Conservation (phyloP, 35 echinoderm and acorn worm genomes). For the Amphiura filiformis region DNA sequence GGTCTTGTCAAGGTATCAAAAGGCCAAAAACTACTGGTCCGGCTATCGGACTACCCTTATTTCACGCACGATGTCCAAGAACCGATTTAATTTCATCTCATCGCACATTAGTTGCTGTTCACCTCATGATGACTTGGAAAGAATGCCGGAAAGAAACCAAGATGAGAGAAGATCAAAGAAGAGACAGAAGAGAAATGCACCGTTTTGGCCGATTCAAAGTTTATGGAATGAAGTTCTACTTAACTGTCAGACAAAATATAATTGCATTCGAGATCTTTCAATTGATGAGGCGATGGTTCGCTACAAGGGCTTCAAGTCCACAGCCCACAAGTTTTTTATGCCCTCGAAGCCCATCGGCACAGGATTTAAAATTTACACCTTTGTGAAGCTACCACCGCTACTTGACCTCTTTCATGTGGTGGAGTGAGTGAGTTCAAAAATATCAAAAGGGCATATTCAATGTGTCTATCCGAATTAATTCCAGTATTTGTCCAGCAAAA, state of each 20-base stretch:
- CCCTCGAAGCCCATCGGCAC: slow-evolving; percentile 27
- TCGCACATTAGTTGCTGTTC: background rate
- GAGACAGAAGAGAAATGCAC: background rate
- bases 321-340: slow-evolving; percentile 32
- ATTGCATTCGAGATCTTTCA: slow-evolving; percentile 15
- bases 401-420: slow-evolving; percentile 8
- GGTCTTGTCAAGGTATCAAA: background rate
- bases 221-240: background rate
- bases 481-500: background rate
- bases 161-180: background rate
- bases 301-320: slow-evolving; percentile 28
- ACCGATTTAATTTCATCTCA: background rate
- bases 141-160: background rate
- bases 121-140: background rate
- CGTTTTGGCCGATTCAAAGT: background rate
- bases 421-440: too few species aligned
- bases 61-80: background rate
- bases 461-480: slow-evolving; percentile 12
- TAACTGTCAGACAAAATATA: slow-evolving; percentile 5
- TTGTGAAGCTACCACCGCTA: slow-evolving; percentile 30
- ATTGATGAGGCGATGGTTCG: slow-evolving; percentile 56
- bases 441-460: slow-evolving; percentile 16
- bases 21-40: background rate
- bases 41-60: background rate
- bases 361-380: slow-evolving; percentile 56